Evolutionary conservation across 1,140 invertebrate genomes (phyloP), one percentile per base, ranked within the genome.

Genomic region (Drosophila lowei): DNA sequence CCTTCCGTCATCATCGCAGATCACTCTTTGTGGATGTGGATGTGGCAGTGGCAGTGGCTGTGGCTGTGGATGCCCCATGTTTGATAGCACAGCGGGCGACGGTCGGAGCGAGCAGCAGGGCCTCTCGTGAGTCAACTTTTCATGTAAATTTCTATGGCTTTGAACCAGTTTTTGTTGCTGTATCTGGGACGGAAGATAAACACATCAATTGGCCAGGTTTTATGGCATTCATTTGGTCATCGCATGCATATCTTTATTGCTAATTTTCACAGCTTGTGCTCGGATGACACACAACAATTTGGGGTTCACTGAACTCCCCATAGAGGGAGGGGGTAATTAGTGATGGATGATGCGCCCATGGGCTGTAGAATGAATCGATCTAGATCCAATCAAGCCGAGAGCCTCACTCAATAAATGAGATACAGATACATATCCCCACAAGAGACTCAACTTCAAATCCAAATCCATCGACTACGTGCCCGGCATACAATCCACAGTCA

Each of bases 221-320:
- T 63, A 67, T 57, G 53, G 61, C 47, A 23, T 60, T 72, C 64
- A 77, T 57, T 65, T 43, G 65, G 43, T 47, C 16, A 48, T 42
- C 7, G 15, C 34, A 38, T 13, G 11, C 34, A 38, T 58, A 25
- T 64, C 54, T 64, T 59, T 63, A 68, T 83, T 63, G 78, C 78
- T 81, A 77, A 81, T 83, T 81, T 83, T 81, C 74, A 81, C 79
- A 83, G 79, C 34, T 65, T 83, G 59, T 52, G 41, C 59, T 58
- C 65, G 47, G 54, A 71, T 71, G 67, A 71, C 67, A 60, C 49
- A 71, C 56, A 53, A 60, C 30, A 71, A 23, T 28, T 44, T 59
- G 56, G 28, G 34, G 67, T 71, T 71, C 67, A 60, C 47, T 60
- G 67, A 71, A 60, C 67, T 34, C 11, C 59, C 23, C 60, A 42